phyloP scores from a whole-genome alignment of 2,797 vertebrate species.

The Chelon labrosus region DNA sequence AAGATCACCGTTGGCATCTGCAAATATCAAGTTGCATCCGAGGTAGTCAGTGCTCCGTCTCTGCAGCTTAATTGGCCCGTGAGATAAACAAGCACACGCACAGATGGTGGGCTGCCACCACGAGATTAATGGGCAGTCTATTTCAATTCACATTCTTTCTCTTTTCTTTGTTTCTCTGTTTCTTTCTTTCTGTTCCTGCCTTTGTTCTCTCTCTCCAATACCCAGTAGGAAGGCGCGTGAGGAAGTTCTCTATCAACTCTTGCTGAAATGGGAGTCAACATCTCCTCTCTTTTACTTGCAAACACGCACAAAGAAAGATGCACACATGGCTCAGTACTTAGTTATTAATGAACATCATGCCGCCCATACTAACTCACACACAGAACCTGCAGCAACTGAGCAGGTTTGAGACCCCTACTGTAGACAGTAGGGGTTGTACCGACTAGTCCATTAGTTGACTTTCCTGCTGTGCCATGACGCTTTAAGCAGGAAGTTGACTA shows the following conservation, averaged over 20 bases:
- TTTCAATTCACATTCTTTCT: slow-evolving; percentile 25
- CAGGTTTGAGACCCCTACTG: neutral
- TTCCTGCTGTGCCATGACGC: too few species aligned
- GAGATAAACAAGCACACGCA: slow-evolving; percentile 21
- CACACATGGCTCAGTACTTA: neutral
- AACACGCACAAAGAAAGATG: neutral
- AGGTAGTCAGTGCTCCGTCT: slow-evolving; percentile 8
- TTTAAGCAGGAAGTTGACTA: too few species aligned
- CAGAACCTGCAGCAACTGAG: neutral
- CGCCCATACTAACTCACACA: neutral
- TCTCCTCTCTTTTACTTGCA: neutral
- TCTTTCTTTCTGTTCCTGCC: neutral
- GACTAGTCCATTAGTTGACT: too few species aligned
- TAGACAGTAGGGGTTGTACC: too few species aligned
- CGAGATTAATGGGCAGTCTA: slow-evolving; percentile 54
- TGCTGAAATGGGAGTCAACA: slow-evolving; percentile 49
- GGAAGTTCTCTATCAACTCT: slow-evolving; percentile 55
- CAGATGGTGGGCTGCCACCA: slow-evolving; percentile 30
- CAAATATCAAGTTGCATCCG: slow-evolving; percentile 32
- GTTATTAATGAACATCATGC: slow-evolving; percentile 22
- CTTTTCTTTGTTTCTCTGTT: slow-evolving; percentile 3
- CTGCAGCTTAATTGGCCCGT: slow-evolving; percentile 54
- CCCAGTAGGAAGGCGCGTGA: neutral
- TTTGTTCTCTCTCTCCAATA: neutral
- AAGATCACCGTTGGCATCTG: slow-evolving; percentile 44